phyloP scores from a whole-genome alignment of 2,888 invertebrate genomes.

The Lutraria lutraria region DNA sequence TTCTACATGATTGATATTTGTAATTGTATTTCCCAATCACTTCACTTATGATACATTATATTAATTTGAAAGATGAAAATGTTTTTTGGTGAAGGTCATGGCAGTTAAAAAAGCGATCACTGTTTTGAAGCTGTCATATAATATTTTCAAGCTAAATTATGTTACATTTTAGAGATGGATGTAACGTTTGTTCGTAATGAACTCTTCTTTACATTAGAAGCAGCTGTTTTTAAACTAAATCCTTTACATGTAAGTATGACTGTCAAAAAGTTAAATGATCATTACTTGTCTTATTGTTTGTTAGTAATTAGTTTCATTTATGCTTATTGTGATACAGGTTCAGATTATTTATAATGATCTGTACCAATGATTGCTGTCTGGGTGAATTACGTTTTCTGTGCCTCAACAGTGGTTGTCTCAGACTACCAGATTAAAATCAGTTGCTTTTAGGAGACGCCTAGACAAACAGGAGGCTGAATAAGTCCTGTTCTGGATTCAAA shows the following conservation, averaged over 20 bases:
- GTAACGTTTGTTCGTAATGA: slow-evolving; percentile 73
- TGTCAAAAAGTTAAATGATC: neutral
- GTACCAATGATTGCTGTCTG: too few species aligned
- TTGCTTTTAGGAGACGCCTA: too few species aligned
- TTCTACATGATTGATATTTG: too few species aligned
- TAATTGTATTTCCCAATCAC: neutral
- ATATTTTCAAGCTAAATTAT: neutral
- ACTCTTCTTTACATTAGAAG: slow-evolving; percentile 73
- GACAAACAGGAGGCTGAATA: too few species aligned
- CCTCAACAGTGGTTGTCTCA: too few species aligned
- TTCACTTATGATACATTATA: neutral
- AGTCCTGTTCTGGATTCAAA: too few species aligned
- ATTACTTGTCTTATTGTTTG: neutral
- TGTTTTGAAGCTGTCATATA: neutral
- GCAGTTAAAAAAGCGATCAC: neutral
- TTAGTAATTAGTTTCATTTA: too few species aligned
- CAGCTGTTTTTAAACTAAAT: slow-evolving; percentile 70
- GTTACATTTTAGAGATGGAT: slow-evolving; percentile 73
- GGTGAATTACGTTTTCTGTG: too few species aligned
- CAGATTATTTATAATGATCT: too few species aligned
- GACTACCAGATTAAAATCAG: too few species aligned
- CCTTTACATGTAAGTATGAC: slow-evolving; percentile 71
- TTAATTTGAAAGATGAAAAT: neutral
- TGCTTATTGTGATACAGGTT: too few species aligned
- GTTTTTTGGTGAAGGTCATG: neutral